Evolutionary conservation across 2,797 vertebrate species (phyloP), one percentile per base, ranked within the genome.

Genomic region (Protosalanx chinensis): DNA sequence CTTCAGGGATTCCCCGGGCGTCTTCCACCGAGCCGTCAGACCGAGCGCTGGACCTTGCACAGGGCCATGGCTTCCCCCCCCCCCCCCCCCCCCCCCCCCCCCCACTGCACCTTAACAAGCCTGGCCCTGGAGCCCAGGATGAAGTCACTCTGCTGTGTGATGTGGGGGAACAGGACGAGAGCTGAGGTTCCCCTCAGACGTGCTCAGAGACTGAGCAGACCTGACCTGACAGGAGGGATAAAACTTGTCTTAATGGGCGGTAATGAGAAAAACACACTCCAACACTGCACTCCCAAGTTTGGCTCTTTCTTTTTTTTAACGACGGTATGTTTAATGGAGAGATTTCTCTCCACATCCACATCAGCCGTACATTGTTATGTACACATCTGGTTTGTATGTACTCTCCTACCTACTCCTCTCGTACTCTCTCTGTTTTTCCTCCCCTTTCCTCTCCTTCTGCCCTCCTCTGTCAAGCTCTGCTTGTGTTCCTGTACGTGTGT

Each of bases 241-340:
- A 75, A 75, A 61, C 58, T 68, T 60, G 49, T 30, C 41, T 32
- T 68, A 80, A 77, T 63, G 67, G 53, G 59, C 68, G 15, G 53
- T 71, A 58, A 81, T 67, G 74, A 75, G 32, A 23, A 79, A 79
- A 72, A 65, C 79, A 35, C 27, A 64, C 49, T 53, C 46, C 15
- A 13, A 59, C 41, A 63, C 62, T 57, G 57, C 49, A 32, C 1
- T 59, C 37, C 23, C 29, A 33, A 10, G 30, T 61, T 66, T n/a
- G 33, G 32, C 58, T 49, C 23, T 41, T 46, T 10, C 13, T 58
- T 46, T 59, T 33, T 67, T 67, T 67, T 46, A 6, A 56, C 33
- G 67, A 64, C 65, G 35, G 58, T 66, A 57, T 20, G 51, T 68
- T 33, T 68, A 12, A 56, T 20, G 4, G 23, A 27, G 13, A 2